Percentiles rank a stretch among this genome's conserved stretches.
phyloP scores from a whole-genome alignment of 2,888 invertebrate genomes.

The Sphinx pinastri region DNA sequence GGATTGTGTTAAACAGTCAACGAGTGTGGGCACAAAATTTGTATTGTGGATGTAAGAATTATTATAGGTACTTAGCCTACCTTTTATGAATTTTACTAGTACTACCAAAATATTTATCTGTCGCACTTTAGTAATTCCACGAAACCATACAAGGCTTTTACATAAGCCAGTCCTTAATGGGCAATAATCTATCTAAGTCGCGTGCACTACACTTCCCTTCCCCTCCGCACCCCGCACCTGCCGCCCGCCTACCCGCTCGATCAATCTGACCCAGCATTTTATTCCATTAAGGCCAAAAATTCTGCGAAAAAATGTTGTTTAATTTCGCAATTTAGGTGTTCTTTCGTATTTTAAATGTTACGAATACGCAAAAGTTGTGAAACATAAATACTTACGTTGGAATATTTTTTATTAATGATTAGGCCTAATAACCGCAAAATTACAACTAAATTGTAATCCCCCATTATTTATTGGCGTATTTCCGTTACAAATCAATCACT shows the following conservation, averaged over 20 bases:
- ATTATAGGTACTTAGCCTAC: too few relatives aligned
- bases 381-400: too few relatives aligned
- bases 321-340: background rate
- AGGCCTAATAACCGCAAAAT: background rate
- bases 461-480: background rate
- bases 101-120: background rate
- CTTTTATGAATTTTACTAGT: too few relatives aligned
- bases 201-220: constrained; percentile 44
- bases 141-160: constrained; percentile 33
- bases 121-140: background rate
- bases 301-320: background rate
- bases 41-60: too few relatives aligned
- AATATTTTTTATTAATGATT: background rate
- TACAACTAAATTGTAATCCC: background rate
- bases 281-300: background rate
- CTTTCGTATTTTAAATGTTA: background rate
- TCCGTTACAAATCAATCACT: background rate
- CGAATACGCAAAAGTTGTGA: background rate
- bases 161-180: constrained; percentile 50
- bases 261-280: constrained; percentile 25
- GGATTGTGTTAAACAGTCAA: too few relatives aligned
- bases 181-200: constrained; percentile 59
- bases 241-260: constrained; percentile 4
- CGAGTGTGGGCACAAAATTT: too few relatives aligned
- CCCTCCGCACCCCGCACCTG: background rate